These are phyloP conservation scores for Anomalospiza imberbis DNA, from an alignment of 2,797 vertebrate species.

Conservation along the genomic window DNA sequence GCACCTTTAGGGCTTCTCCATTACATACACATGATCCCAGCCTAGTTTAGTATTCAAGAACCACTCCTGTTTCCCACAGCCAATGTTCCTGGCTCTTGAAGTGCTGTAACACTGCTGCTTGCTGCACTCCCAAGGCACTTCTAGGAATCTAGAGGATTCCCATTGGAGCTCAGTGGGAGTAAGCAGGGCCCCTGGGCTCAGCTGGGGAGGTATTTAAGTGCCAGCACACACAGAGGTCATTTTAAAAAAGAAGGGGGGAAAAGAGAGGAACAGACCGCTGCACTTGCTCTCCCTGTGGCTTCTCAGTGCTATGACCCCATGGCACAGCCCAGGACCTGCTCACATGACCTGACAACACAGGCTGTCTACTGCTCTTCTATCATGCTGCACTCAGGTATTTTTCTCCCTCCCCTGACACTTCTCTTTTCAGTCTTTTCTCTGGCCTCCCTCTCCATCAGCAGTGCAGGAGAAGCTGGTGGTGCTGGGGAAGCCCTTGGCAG, in stretches of 20 bases:
- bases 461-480: not conserved
- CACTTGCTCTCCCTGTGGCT: not conserved
- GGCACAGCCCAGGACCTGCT: not conserved
- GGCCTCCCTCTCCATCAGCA: not conserved
- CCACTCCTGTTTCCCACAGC: not conserved
- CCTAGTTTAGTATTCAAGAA: not conserved
- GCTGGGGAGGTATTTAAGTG: not conserved
- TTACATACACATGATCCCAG: not conserved
- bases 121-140: not conserved
- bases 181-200: not conserved
- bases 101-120: not conserved
- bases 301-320: not conserved
- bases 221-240: not conserved
- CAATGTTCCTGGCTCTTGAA: not conserved
- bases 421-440: not conserved
- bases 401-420: not conserved
- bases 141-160: not conserved
- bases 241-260: not conserved
- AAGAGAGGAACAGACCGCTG: not conserved
- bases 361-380: not conserved
- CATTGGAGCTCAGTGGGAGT: not conserved
- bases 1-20: not conserved
- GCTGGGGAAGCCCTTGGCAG: not conserved
- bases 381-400: not conserved
- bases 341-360: rapidly evolving